Conservation (phyloP, 2,797 vertebrate species). For the Crypturellus tataupa region DNA sequence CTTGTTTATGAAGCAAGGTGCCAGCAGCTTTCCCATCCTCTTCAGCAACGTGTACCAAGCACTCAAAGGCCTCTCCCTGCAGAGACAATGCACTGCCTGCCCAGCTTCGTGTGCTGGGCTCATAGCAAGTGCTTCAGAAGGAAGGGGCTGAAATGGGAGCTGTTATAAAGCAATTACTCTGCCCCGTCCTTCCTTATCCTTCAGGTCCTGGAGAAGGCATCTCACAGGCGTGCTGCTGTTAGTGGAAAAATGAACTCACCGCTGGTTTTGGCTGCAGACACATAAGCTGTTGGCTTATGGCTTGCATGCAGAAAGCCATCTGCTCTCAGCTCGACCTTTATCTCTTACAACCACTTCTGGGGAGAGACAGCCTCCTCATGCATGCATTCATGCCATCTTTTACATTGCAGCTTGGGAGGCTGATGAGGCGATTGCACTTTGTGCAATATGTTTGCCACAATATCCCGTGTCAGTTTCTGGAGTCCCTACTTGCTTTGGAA, state of each 20-base stretch:
- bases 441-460: neutral
- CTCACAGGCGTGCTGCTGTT: neutral
- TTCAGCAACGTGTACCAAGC: neutral
- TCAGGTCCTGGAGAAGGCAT: neutral
- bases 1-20: neutral
- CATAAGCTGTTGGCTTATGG: neutral
- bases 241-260: neutral
- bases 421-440: neutral
- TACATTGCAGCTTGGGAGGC: neutral
- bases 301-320: neutral
- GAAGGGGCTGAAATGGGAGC: neutral
- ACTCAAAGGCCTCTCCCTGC: neutral
- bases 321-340: neutral
- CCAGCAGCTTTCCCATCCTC: neutral
- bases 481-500: neutral
- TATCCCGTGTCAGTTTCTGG: neutral
- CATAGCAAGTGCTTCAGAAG: neutral
- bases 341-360: neutral
- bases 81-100: neutral
- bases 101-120: neutral
- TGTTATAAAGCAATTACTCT: neutral
- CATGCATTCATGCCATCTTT: neutral
- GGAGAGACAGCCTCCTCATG: neutral
- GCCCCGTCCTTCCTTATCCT: neutral
- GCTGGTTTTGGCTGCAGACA: neutral